Evolutionary conservation across 37 sponge, comb jelly and placozoan genomes (phyloP).

Genomic region (Amphimedon queenslandica): DNA sequence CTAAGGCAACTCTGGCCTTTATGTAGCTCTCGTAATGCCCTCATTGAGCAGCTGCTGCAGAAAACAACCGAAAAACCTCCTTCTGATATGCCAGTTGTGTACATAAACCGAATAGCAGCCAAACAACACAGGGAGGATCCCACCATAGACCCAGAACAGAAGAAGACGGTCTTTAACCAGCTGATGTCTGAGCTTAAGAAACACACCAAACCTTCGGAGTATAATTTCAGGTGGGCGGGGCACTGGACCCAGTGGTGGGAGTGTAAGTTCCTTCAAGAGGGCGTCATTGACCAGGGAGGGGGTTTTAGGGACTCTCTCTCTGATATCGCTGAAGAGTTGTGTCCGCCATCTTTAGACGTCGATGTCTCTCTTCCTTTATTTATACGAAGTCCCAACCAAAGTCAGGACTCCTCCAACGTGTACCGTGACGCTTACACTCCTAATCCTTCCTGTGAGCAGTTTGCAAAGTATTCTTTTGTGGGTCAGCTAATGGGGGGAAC

Average conservation of each 20-base stretch:
- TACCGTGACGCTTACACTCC: conserved; percentile 83
- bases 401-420: conserved; percentile 81
- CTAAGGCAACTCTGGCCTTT: conserved; percentile 81
- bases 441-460: conserved; percentile 74
- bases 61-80: conserved; percentile 36
- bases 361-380: conserved; percentile 76
- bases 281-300: conserved; percentile 94
- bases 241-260: conserved; percentile 93
- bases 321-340: conserved; percentile 88
- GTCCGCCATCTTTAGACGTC: conserved; percentile 56
- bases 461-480: conserved; percentile 51
- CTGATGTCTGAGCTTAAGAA: conserved; percentile 56
- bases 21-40: conserved; percentile 33
- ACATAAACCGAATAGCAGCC: conserved; percentile 79
- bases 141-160: conserved; percentile 58
- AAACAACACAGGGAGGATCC: conserved; percentile 66
- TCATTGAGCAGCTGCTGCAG: conserved; percentile 55
- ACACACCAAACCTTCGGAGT: conserved; percentile 43
- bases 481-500: conserved; percentile 92
- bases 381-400: conserved; percentile 88
- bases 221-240: conserved; percentile 74
- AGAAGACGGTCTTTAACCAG: conserved; percentile 76
- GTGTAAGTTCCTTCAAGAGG: conserved; percentile 81
- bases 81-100: conserved; percentile 36
- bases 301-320: conserved; percentile 87